Evolutionary conservation across 1,140 invertebrate species (phyloP), one percentile per base, ranked within the genome.

Genomic region (Andricus grossulariae): DNA sequence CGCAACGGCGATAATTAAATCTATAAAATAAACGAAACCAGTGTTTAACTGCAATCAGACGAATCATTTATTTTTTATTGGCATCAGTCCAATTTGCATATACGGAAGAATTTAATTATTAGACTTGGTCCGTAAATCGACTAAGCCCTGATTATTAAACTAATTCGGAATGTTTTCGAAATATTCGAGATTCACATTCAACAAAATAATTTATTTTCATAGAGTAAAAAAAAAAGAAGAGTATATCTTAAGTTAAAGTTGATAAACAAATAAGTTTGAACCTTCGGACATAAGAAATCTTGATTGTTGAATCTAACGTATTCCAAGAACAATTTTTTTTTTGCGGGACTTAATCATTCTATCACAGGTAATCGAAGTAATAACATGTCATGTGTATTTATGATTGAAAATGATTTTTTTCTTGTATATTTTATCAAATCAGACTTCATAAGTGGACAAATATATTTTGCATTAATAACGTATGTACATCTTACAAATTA

Each of bases 381-480:
- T 80, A 21, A n/a, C 50, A 72, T 82, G 81, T 19, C 71, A 78
- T 12, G 49, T 72, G 8, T 77, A 84, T 55, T n/a, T 72, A 78
- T 18, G 79, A 60, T 76, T 72, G 25, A 32, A 32, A 32, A 72
- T n/a, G 18, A 55, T 82, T 0, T 32, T 57, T 19, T 57, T n/a
- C 18, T 21, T 57, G 15, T 66, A 66, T 66, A 66, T 66, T 54
- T 66, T 66, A 66, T 66, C 57, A 66, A 66, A 66, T 66, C 57
- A 19, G 79, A 74, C 39, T 88, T 71, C 45, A 76, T 76, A 80
- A 78, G 70, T 76, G 76, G 71, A 79, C 57, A 73, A 81, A 80
- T 82, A 77, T 80, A 81, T 76, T 77, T 77, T 75, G 32, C 57
- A 75, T 66, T 76, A 77, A 71, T 74, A 55, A 54, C 72, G 72